Evolutionary conservation across 2,888 invertebrate species (phyloP).

Genomic region (Tetragonisca angustula): DNA sequence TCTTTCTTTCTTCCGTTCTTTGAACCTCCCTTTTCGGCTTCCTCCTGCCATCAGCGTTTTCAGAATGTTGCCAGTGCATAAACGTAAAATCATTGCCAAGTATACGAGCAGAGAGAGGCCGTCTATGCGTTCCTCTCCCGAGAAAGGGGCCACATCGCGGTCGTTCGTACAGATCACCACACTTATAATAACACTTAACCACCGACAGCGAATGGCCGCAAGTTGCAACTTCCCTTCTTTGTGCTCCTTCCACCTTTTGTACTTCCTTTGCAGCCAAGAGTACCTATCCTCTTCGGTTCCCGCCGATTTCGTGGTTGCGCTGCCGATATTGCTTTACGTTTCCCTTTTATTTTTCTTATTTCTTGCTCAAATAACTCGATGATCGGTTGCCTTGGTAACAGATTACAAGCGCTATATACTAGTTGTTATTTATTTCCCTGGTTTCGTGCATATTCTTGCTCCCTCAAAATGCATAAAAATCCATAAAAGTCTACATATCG

Average conservation of each 20-base stretch:
- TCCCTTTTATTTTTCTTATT: background rate
- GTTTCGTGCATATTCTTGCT: background rate
- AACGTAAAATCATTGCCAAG: slow-evolving; percentile 73
- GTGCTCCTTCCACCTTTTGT: slow-evolving; percentile 56
- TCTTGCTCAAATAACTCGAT: background rate
- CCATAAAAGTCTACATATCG: too few relatives aligned
- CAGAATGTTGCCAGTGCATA: slow-evolving; percentile 73
- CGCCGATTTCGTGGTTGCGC: slow-evolving; percentile 1
- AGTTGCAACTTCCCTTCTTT: slow-evolving; percentile 72
- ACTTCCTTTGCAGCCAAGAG: slow-evolving; percentile 4
- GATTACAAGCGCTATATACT: background rate
- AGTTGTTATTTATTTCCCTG: background rate
- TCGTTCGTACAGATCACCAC: slow-evolving; percentile 71
- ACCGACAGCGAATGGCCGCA: slow-evolving; percentile 66
- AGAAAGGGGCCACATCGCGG: slow-evolving; percentile 44
- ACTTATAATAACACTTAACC: slow-evolving; percentile 76
- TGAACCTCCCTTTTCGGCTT: slow-evolving; percentile 32
- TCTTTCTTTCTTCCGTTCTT: slow-evolving; percentile 20
- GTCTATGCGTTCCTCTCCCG: slow-evolving; percentile 61
- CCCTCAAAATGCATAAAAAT: too few relatives aligned
- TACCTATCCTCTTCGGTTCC: background rate
- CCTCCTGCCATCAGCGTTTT: slow-evolving; percentile 67
- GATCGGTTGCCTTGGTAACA: background rate
- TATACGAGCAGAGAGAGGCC: slow-evolving; percentile 71
- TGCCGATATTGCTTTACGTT: background rate